Percentiles rank a stretch among this genome's conserved stretches.
Evolutionary conservation across 2,888 invertebrate genomes (phyloP).

Genomic region (Diarsia mendica): DNA sequence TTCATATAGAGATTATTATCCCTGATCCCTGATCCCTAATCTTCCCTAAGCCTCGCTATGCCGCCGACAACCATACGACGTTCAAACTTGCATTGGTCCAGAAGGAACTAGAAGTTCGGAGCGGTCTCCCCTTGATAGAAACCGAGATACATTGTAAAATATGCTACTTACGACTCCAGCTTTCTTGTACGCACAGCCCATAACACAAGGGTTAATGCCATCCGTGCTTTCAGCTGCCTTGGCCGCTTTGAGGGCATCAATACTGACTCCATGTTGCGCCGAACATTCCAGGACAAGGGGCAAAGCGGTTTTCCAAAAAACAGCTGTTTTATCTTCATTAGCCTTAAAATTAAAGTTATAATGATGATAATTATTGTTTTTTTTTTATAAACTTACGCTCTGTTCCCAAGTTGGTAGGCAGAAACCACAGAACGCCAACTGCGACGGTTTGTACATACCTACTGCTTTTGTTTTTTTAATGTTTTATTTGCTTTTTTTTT

Average conservation of each 20-base stretch:
- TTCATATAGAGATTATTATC: too few relatives aligned
- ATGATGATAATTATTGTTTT: background rate
- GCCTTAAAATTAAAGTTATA: slow-evolving; percentile 6
- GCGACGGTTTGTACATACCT: too few relatives aligned
- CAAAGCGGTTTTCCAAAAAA: slow-evolving; percentile 25
- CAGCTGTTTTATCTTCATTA: slow-evolving; percentile 37
- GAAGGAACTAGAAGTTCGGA: background rate
- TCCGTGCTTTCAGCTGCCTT: slow-evolving; percentile 38
- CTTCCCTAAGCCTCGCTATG: too few relatives aligned
- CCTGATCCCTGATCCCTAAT: too few relatives aligned
- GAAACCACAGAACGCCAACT: too few relatives aligned
- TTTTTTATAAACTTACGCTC: too few relatives aligned
- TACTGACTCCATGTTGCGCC: slow-evolving; percentile 42
- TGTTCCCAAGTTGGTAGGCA: too few relatives aligned
- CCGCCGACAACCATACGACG: too few relatives aligned
- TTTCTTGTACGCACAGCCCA: slow-evolving; percentile 57
- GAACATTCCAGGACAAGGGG: slow-evolving; percentile 56
- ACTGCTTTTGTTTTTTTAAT: background rate
- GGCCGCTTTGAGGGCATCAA: slow-evolving; percentile 44
- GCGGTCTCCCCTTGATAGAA: background rate
- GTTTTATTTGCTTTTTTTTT: background rate
- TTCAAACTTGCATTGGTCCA: background rate
- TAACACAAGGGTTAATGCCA: slow-evolving; percentile 56
- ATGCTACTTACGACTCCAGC: slow-evolving; percentile 59
- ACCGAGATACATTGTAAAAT: background rate